Evolutionary conservation across 2,888 invertebrate species (phyloP), one percentile per base, ranked within the genome.

Genomic region (Hypsopygia costalis): DNA sequence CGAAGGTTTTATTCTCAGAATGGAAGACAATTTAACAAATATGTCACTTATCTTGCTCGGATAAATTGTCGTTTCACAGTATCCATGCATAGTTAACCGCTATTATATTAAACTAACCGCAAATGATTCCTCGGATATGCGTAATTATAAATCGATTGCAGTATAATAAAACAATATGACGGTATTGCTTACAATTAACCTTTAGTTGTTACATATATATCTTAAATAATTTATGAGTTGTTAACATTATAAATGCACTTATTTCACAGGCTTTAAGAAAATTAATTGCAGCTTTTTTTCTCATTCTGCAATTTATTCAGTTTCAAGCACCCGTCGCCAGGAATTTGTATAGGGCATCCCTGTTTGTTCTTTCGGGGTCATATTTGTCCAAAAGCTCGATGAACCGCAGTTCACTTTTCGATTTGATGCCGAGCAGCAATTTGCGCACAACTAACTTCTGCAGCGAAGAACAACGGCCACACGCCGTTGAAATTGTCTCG

Each of bases 341-440:
- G 53, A 89, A 89, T 9, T 81, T 87, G 55, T 90, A 89, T 58
- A 94, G 92, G 43, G 91, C 92, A 46, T 86, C 88, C 58, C 91
- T 87, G 80, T 94, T 95, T 37, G 85, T 62, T 7, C 92, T 91
- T 12, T 91, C 89, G 0, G 93, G 93, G 70, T 95, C 95, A 70
- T 92, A 95, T 75, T 94, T 94, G 42, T 85, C 90, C 50, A 94
- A 90, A 3, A 95, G 82, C 44, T 91, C 89, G 4, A 90, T 81
- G 91, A 94, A 95, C 55, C 92, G 83, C 0, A 91, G 87, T 11
- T 92, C 91, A 60, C 93, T 94, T 54, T 94, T 91, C 11, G 92
- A 90, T 47, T 92, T 91, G 56, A 95, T 90, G 58, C 89, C 92
- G n/a, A 91, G 90, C 28, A 94, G 90, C 7, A 95, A 89, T 59